Percentiles rank a stretch among this genome's conserved stretches.
phyloP scores from a whole-genome alignment of 2,797 vertebrate genomes.

The Okamejei kenojei region DNA sequence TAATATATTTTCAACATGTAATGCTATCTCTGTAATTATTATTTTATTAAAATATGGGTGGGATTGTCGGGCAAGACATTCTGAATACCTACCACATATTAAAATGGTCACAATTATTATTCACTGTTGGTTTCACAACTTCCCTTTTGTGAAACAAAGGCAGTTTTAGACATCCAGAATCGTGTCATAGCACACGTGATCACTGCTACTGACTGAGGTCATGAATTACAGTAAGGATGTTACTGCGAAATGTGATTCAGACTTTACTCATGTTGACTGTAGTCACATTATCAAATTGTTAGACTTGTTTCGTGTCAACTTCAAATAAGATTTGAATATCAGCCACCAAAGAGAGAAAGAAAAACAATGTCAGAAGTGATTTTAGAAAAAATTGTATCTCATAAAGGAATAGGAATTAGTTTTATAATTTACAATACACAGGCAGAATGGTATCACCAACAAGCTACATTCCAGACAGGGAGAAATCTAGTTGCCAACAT shows the following conservation, averaged over 20 bases:
- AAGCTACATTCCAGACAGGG: conserved; percentile 15
- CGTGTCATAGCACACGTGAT: neutral
- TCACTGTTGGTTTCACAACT: neutral
- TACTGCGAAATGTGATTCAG: neutral
- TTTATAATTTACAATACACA: conserved; percentile 6
- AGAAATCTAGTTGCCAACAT: conserved; percentile 11
- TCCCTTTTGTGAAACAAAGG: conserved; percentile 4
- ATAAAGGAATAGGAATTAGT: conserved; percentile 23
- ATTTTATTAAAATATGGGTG: neutral
- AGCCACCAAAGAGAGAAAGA: neutral
- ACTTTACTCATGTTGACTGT: neutral
- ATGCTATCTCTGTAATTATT: neutral
- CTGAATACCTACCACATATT: neutral
- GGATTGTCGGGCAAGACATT: neutral
- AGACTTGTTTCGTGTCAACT: neutral
- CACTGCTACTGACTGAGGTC: neutral
- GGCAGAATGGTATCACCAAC: conserved; percentile 9
- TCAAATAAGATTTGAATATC: neutral
- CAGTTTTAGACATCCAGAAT: neutral
- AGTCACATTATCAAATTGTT: neutral
- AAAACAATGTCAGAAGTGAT: neutral
- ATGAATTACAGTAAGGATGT: neutral
- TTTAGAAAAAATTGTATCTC: neutral
- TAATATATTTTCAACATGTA: neutral
- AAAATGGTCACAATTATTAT: neutral